Base-by-base conservation (phyloP, 2,888 invertebrate genomes). In the Tryphoninae sp. region DNA sequence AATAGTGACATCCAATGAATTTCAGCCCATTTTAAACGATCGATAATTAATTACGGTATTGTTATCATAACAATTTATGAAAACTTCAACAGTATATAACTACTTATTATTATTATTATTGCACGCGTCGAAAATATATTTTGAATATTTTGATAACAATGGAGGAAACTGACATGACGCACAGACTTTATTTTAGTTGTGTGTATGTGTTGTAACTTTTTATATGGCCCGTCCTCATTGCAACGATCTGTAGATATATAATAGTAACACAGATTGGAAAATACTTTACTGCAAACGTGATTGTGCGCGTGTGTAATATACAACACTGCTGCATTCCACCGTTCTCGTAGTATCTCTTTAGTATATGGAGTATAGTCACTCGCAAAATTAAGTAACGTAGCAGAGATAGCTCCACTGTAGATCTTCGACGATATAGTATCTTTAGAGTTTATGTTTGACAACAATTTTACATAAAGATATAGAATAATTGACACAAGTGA, bases 351-450 rank as follows among this genome's bases (percentile, higher is more conserved):
- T 59, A 59, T 59, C 19, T 22, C 49, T 26, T 23, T 51, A 9
- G 42, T 62, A 40, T 33, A n/a, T 40, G 51, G 9, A 58, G 72
- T 72, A 78, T 65, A 78, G 65, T 72, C 55, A 22, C 45, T 9
- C 22, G 16, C 65, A 72, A 78, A 72, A 78, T 59, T 61, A 9
- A 22, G 45, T 11, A 61, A 33, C 19, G 2, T 6, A 33, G 0
- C 6, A 4, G 33, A 33, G 13, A 7, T 22, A 13, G 16, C 6
- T 53, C 19, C 19, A 55, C 13, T n/a, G 13, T 4, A 2, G 2
- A 49, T 49, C 4, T 49, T 49, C 6, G 13, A 49, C 11, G 11
- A 11, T 49, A 11, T 49, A 11, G 49, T 13, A 13, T 49, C 49
- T 13, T 33, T 33, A 7, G 49, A 13, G n/a, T 49, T 49, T 13